These are phyloP conservation scores for Dinocampus coccinellae DNA, from an alignment of 2,888 invertebrate genomes.

Conservation along the genomic window DNA sequence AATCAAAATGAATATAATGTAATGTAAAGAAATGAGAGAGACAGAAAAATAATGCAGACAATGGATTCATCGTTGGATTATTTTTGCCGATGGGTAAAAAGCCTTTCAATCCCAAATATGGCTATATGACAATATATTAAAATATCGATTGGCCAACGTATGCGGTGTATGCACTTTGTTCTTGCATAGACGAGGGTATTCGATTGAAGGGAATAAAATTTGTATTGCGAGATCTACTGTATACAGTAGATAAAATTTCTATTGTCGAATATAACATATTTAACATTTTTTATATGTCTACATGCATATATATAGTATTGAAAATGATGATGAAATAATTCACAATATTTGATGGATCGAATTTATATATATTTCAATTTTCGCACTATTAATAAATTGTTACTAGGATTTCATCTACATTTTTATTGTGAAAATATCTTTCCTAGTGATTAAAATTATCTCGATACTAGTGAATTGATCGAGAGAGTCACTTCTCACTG, in stretches of 20 bases:
- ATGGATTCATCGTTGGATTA: constrained; percentile 16
- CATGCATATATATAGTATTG: too few relatives aligned
- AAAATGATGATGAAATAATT: too few relatives aligned
- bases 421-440: constrained; percentile 5
- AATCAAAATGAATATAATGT: constrained; percentile 14
- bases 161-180: constrained; percentile 70
- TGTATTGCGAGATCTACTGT: background rate
- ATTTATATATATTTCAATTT: too few relatives aligned
- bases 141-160: constrained; percentile 69
- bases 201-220: background rate
- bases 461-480: constrained; percentile 53
- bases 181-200: constrained; percentile 37
- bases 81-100: constrained; percentile 41
- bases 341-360: too few relatives aligned
- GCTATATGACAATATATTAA: constrained; percentile 64
- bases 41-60: background rate
- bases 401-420: background rate
- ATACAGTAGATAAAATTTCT: too few relatives aligned
- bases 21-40: background rate
- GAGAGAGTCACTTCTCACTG: constrained; percentile 31
- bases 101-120: constrained; percentile 57
- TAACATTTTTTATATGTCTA: too few relatives aligned
- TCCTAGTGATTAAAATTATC: constrained; percentile 57
- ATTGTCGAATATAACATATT: too few relatives aligned
- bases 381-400: background rate